Evolutionary conservation across 2,888 invertebrate species (phyloP), one percentile per base, ranked within the genome.

Genomic region (Cancer borealis): DNA sequence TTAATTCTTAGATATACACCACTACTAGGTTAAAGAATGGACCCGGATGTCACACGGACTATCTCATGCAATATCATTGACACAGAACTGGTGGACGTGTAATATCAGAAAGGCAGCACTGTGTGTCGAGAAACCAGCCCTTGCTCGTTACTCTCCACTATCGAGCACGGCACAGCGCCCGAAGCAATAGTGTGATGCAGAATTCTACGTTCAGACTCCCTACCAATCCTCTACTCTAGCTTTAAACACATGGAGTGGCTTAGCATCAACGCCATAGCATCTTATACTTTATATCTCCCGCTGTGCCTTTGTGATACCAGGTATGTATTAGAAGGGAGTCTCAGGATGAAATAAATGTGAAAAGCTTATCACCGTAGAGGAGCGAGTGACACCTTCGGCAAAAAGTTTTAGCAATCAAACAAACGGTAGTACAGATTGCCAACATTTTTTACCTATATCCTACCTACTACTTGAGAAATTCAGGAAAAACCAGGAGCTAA

Each of bases 141-240:
- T 73, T 10, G 73, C 73, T 73, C 73, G 26, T 73, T 73, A 73
- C 73, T 73, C 73, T 73, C n/a, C 73, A 73, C 73, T 73, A 26
- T n/a, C n/a, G 26, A 73, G 73, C 73, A 26, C 73, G n/a, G 73
- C 73, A 21, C 73, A n/a, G 73, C 73, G 73, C 26, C 73, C 10
- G 26, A 73, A 73, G 26, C 73, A n/a, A 73, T n/a, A n/a, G 73
- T 73, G 26, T 73, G 73, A 73, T n/a, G 73, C n/a, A 73, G 73
- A 21, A 73, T n/a, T n/a, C 21, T 73, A 26, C n/a, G n/a, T 73
- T 73, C n/a, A 10, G 73, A 21, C 73, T 26, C 73, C 10, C 73
- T 73, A 6, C 26, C 2, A 73, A n/a, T 73, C 73, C 73, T 26
- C 26, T 10, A 26, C n/a, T 73, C n/a, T 54, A 12, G 54, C 14